These are phyloP conservation scores for Pemphigus obesinymphae DNA, from an alignment of 1,140 invertebrate species.

Conservation along the genomic window DNA sequence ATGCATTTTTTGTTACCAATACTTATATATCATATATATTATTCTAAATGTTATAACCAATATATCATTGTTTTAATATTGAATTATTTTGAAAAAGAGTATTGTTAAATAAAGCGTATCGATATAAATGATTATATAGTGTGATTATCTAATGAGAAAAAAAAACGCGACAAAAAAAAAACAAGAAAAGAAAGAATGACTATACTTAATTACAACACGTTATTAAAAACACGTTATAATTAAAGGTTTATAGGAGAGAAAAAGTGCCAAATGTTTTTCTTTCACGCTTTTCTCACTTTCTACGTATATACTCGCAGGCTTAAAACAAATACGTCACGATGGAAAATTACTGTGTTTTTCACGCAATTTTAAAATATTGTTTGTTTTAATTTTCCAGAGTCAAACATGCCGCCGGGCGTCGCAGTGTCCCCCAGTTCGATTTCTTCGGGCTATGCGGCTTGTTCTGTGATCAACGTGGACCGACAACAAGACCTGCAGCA, in stretches of 20 bases:
- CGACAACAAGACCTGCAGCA: not conserved
- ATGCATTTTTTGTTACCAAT: not conserved
- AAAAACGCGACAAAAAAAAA: no score
- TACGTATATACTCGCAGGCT: not conserved
- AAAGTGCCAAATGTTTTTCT: not conserved
- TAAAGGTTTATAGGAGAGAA: not conserved
- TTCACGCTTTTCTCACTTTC: not conserved
- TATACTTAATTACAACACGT: not conserved
- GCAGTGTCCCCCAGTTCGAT: conserved; percentile 1
- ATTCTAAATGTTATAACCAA: not conserved
- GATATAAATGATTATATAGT: no score
- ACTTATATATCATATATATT: not conserved
- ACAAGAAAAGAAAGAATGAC: no score
- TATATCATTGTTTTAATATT: not conserved
- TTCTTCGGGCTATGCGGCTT: conserved; percentile 20
- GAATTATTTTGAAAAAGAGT: not conserved
- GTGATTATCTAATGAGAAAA: no score
- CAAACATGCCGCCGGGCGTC: conserved; percentile 6
- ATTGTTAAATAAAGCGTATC: no score
- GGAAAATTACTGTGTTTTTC: not conserved
- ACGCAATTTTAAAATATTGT: no score
- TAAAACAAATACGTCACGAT: not conserved
- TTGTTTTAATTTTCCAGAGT: not conserved
- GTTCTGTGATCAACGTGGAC: not conserved
- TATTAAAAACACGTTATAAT: no score